These are phyloP conservation scores for Dendrocopos noguchii DNA, from an alignment of 2,113 vertebrate genomes.

Conservation along the genomic window DNA sequence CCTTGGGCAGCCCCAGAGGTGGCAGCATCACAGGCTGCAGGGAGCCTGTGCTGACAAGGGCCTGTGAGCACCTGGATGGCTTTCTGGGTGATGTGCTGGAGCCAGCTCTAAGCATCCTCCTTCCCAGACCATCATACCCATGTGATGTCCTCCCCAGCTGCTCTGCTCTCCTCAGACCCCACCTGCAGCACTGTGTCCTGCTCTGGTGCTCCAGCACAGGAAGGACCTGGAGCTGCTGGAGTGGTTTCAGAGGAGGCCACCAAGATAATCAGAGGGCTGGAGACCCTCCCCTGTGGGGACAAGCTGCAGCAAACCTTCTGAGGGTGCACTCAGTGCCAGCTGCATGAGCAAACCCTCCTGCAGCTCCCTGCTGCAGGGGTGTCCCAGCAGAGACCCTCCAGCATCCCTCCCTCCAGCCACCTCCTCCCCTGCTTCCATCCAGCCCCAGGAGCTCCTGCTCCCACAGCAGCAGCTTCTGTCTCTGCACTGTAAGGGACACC, in stretches of 20 bases:
- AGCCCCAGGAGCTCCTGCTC: not conserved
- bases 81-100: not conserved
- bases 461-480: not conserved
- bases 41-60: not conserved
- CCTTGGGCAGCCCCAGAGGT: not conserved
- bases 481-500: accelerated
- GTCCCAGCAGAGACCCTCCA: not conserved
- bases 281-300: too few relatives aligned
- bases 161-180: too few relatives aligned
- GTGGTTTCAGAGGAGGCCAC: too few relatives aligned
- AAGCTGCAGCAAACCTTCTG: too few relatives aligned
- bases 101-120: not conserved
- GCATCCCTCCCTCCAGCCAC: not conserved
- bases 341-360: not conserved
- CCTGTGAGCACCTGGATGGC: not conserved
- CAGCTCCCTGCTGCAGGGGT: not conserved
- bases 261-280: too few relatives aligned
- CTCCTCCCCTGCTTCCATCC: not conserved
- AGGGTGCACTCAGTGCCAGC: too few relatives aligned
- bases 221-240: too few relatives aligned
- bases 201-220: too few relatives aligned
- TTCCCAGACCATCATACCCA: not conserved
- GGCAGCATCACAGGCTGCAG: not conserved
- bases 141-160: too few relatives aligned
- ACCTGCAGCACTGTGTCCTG: too few relatives aligned